These are phyloP conservation scores for Heliconius aoede DNA, from an alignment of 2,888 invertebrate genomes.

Conservation along the genomic window DNA sequence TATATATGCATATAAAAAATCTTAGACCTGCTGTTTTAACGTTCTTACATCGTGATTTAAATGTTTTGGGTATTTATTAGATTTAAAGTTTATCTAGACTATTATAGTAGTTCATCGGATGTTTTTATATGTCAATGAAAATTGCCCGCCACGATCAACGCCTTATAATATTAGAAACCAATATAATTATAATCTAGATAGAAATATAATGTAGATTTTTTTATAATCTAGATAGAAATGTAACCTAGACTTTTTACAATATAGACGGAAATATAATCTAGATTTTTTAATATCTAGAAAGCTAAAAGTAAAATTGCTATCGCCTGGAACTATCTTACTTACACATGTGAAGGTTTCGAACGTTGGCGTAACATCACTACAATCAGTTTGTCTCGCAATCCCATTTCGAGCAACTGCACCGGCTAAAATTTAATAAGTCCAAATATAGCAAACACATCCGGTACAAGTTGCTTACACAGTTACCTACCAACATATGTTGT, in stretches of 20 bases:
- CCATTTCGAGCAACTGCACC: conserved; percentile 29
- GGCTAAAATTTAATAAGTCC: conserved; percentile 38
- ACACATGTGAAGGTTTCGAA: not conserved
- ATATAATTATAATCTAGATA: not conserved
- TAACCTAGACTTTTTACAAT: not conserved
- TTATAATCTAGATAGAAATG: not conserved
- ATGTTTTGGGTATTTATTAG: no score
- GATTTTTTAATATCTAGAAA: not conserved
- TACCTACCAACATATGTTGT: not conserved
- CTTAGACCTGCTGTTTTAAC: no score
- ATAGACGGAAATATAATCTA: not conserved
- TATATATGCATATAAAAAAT: no score
- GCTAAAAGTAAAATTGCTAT: conserved; percentile 1
- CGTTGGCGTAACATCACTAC: conserved; percentile 8
- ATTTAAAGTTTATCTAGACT: no score
- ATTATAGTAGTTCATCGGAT: no score
- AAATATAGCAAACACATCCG: conserved; percentile 35
- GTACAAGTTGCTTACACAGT: conserved; percentile 27
- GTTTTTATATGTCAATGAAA: no score
- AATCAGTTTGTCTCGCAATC: conserved; percentile 29
- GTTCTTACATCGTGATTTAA: no score
- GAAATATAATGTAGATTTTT: not conserved
- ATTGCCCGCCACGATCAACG: no score
- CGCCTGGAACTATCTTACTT: not conserved
- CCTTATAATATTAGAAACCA: no score